phyloP scores from a whole-genome alignment of 2,797 vertebrate species.

The Naso thynnoides region DNA sequence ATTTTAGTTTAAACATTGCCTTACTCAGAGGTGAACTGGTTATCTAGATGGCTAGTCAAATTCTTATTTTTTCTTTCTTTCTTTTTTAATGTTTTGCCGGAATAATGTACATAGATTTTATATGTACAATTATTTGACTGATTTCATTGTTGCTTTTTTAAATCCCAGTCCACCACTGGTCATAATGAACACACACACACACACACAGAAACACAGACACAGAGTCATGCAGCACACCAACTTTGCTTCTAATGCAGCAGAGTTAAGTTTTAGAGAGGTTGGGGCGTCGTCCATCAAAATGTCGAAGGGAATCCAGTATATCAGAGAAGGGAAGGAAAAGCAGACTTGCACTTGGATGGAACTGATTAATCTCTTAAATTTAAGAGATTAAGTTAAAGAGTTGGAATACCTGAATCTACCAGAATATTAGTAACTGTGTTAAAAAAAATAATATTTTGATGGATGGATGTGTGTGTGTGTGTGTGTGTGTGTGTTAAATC shows the following conservation, averaged over 20 bases:
- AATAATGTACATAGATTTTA: too few relatives aligned
- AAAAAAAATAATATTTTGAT: not conserved
- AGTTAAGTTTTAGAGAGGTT: conserved; percentile 65
- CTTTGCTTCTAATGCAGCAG: conserved; percentile 55
- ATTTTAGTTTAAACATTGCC: conserved; percentile 24
- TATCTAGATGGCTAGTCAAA: too few relatives aligned
- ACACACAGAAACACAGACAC: conserved; percentile 43
- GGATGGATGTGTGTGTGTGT: not conserved
- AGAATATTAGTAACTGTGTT: not conserved
- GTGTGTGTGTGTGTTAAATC: not conserved
- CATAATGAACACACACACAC: conserved; percentile 32
- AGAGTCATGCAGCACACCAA: conserved; percentile 57
- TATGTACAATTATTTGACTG: not conserved
- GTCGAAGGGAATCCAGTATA: conserved; percentile 56
- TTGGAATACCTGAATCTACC: not conserved
- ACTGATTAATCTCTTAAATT: not conserved
- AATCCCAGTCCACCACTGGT: conserved; percentile 34
- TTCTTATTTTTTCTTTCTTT: too few relatives aligned
- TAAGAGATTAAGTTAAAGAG: not conserved
- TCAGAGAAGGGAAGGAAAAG: conserved; percentile 3
- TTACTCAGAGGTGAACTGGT: conserved; percentile 52
- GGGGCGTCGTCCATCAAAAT: conserved; percentile 68
- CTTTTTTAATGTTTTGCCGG: too few relatives aligned
- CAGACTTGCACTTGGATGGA: conserved; percentile 37
- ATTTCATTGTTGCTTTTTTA: conserved; percentile 4